Base-by-base conservation (phyloP, 2,113 vertebrate species). In the Blennius ocellaris region DNA sequence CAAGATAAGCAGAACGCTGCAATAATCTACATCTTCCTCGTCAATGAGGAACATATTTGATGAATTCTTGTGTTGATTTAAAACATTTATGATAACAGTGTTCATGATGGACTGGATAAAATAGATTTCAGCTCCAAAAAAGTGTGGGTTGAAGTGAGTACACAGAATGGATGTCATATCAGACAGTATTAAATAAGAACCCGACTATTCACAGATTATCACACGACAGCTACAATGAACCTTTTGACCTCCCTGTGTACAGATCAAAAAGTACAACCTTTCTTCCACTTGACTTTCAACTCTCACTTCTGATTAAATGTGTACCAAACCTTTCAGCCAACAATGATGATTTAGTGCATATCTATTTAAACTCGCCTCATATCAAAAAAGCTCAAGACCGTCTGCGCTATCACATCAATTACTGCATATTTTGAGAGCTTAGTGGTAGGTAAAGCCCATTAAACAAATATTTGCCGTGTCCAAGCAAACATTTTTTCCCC, bases 401-500 rank as follows among this genome's bases (percentile, higher is more conserved):
- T 30, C 65, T 55, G 53, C 54, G 67, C 61, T 58, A 64, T 16
- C 48, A 59, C 73, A 87, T 86, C 79, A 89, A 72, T 84, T 75
- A 84, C 74, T 78, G 73, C 83, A 78, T 88, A 88, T 89, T 90
- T 90, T 64, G 71, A 88, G 86, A 91, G 85, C 82, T 80, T 78
- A 62, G 87, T 67, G 80, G 90, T 80, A 71, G 89, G 83, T 85
- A 79, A 90, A 89, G 85, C 87, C 90, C 80, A 52, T 64, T 47
- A 73, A 75, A 67, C 87, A 91, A 94, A 91, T 91, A 93, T 93
- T 91, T 91, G 80, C 38, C 39, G 49, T 83, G 85, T 92, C 82
- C 74, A 15, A 65, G 86, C 82, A 79, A 90, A 91, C 86, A 85
- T 90, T 86, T 88, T 59, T 68, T n/a, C n/a, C 64, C 72, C 61